Percentiles rank a stretch among this genome's conserved stretches.
These are phyloP conservation scores for Luscinia megarhynchos DNA, from an alignment of 2,797 vertebrate species.

Conservation along the genomic window DNA sequence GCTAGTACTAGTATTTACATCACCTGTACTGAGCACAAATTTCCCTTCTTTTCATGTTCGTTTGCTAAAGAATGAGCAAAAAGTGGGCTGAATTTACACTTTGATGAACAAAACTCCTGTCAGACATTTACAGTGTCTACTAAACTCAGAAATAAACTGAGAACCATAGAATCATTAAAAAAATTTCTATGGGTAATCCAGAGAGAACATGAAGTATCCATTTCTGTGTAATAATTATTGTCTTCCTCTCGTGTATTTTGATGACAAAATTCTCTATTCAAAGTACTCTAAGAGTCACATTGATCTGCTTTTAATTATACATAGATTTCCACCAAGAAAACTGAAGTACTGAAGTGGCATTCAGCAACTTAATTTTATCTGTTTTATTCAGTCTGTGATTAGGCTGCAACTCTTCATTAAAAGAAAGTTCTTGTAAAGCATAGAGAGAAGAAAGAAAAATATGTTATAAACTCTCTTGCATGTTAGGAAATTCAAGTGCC, in stretches of 20 bases:
- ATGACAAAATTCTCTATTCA: background rate
- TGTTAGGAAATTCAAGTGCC: background rate
- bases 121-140: background rate
- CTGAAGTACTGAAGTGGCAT: background rate
- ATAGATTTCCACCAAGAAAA: background rate
- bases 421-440: background rate
- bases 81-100: background rate
- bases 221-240: background rate
- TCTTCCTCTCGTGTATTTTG: background rate
- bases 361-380: background rate
- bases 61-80: background rate
- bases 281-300: background rate
- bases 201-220: background rate
- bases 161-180: background rate
- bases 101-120: background rate
- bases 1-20: background rate
- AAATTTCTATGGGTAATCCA: background rate
- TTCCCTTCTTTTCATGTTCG: background rate
- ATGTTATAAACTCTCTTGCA: fast-evolving
- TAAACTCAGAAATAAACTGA: background rate
- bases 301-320: background rate
- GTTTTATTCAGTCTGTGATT: background rate
- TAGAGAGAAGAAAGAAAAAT: background rate
- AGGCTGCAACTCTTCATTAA: background rate
- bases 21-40: background rate